Evolutionary conservation across 2,113 vertebrate genomes (phyloP).

Genomic region (Tursiops truncatus): DNA sequence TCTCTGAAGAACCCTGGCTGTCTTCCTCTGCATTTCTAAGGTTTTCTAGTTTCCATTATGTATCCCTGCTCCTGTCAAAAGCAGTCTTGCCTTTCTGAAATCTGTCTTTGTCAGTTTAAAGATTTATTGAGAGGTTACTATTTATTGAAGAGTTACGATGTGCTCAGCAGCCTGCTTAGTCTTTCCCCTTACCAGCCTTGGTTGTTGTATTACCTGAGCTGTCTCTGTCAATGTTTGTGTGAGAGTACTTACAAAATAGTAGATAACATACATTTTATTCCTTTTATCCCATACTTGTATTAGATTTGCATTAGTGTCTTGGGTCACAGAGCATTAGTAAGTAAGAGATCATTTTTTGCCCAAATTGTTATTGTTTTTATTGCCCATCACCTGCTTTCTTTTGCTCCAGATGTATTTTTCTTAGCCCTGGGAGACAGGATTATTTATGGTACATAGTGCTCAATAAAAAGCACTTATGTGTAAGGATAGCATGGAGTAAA

Average conservation of each 20-base stretch:
- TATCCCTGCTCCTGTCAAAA: not conserved
- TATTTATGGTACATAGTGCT: constrained; percentile 23
- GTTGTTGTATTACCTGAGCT: not conserved
- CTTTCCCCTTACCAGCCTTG: not conserved
- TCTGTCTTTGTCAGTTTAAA: not conserved
- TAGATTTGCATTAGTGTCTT: not conserved
- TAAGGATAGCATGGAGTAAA: constrained; percentile 37
- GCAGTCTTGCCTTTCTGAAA: not conserved
- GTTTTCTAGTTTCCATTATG: not conserved
- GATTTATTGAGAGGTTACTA: not conserved
- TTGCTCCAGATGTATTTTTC: not conserved
- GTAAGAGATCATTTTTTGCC: constrained; percentile 12
- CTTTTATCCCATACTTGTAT: not conserved
- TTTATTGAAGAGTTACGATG: not conserved
- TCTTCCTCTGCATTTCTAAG: not conserved
- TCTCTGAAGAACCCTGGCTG: not conserved
- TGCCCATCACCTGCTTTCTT: not conserved
- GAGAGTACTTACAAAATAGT: not conserved
- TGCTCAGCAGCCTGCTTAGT: not conserved
- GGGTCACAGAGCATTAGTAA: not conserved
- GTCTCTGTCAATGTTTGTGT: not conserved
- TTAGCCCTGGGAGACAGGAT: not conserved
- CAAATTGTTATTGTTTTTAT: constrained; percentile 12
- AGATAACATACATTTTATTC: constrained; percentile 6
- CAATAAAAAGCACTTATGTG: not conserved